These are phyloP conservation scores for Tachycineta bicolor DNA, from an alignment of 2,113 vertebrate genomes.

Conservation along the genomic window DNA sequence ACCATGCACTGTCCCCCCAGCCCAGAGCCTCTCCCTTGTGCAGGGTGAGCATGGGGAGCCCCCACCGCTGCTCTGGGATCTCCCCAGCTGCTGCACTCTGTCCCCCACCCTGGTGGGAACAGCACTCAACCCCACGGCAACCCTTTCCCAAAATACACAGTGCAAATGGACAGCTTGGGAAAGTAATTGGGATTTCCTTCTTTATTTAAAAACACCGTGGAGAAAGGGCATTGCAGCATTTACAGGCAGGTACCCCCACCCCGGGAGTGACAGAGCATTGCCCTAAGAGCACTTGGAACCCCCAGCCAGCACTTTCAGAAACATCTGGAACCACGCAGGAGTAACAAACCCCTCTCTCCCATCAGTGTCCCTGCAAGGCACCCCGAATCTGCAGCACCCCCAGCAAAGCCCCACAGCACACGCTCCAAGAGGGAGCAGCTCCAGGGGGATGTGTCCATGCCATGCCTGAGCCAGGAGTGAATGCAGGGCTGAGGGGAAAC, in stretches of 20 bases:
- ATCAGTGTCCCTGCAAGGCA: rapidly evolving
- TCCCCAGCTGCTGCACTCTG: not conserved
- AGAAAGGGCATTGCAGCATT: not conserved
- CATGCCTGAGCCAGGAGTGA: rapidly evolving
- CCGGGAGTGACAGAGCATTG: rapidly evolving
- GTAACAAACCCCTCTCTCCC: not conserved
- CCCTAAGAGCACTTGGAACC: conserved; percentile 53
- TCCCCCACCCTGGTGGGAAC: not conserved
- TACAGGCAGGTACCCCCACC: not conserved
- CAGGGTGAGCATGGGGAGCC: not conserved
- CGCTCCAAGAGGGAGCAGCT: not conserved
- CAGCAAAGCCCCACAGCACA: not conserved
- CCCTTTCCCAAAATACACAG: not conserved
- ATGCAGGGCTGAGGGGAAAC: rapidly evolving
- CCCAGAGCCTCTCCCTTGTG: not conserved
- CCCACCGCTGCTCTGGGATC: not conserved
- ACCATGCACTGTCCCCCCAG: rapidly evolving
- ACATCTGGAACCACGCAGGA: not conserved
- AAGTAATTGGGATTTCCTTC: not conserved
- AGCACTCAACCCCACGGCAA: not conserved
- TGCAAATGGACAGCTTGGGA: not conserved
- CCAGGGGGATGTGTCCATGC: rapidly evolving
- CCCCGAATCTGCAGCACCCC: rapidly evolving
- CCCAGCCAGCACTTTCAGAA: not conserved
- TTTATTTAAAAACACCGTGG: conserved; percentile 44